Conservation (phyloP, 2,113 vertebrate genomes). For the Oncorhynchus tshawytscha region DNA sequence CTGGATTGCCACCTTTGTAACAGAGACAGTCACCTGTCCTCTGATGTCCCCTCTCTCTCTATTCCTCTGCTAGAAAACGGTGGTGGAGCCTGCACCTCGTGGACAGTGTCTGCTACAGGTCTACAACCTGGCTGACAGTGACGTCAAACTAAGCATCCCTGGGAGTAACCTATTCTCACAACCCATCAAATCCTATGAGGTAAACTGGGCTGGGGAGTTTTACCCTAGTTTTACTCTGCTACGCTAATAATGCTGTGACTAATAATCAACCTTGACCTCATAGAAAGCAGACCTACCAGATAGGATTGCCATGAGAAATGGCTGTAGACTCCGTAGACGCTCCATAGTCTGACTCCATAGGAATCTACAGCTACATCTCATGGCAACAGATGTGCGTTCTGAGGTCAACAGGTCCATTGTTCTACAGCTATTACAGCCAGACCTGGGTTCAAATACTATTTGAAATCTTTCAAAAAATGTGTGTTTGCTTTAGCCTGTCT, state of each 20-base stretch:
- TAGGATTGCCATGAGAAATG: no score
- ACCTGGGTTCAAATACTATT: no score
- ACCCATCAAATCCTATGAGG: slow-evolving; percentile 76
- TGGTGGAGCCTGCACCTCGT: slow-evolving; percentile 68
- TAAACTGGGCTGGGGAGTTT: slow-evolving; percentile 18
- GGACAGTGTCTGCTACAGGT: slow-evolving; percentile 82
- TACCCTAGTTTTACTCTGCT: not conserved
- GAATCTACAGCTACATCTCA: not conserved
- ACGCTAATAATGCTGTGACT: no score
- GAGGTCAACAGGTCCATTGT: not conserved
- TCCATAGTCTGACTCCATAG: no score
- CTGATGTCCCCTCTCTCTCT: slow-evolving; percentile 7
- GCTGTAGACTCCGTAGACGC: no score
- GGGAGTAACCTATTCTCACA: slow-evolving; percentile 61
- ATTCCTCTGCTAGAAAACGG: slow-evolving; percentile 77
- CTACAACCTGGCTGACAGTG: slow-evolving; percentile 78
- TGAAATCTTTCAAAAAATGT: no score
- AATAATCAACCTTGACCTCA: no score
- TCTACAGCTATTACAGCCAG: no score
- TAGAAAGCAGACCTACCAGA: no score
- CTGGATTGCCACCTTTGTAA: not conserved
- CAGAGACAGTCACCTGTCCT: not conserved
- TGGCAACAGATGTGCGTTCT: not conserved
- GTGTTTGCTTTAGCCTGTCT: no score
- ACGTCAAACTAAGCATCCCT: slow-evolving; percentile 69